phyloP scores from a whole-genome alignment of 2,888 invertebrate species.

The Tetheella fluctuosa region DNA sequence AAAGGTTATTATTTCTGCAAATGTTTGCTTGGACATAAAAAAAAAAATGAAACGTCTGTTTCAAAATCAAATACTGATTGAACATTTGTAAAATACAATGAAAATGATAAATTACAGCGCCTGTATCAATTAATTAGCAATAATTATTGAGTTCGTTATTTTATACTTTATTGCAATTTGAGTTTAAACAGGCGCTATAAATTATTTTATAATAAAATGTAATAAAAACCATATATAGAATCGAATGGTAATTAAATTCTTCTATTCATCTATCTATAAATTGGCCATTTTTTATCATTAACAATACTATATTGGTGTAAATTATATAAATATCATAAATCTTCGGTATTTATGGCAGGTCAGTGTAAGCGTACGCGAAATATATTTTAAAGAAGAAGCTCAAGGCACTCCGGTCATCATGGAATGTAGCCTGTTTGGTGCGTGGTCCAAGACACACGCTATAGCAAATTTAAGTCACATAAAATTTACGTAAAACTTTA shows the following conservation, averaged over 20 bases:
- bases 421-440: slow-evolving; percentile 45
- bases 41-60: background rate
- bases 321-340: slow-evolving; percentile 32
- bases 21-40: slow-evolving; percentile 19
- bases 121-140: background rate
- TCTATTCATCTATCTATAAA: slow-evolving; percentile 19
- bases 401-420: slow-evolving; percentile 54
- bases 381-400: slow-evolving; percentile 58
- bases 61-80: background rate
- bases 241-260: slow-evolving; percentile 4
- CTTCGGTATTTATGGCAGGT: slow-evolving; percentile 15
- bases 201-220: background rate
- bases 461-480: background rate
- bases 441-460: slow-evolving; percentile 16
- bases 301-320: slow-evolving; percentile 24
- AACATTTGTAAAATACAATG: background rate
- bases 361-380: slow-evolving; percentile 31
- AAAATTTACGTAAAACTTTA: background rate
- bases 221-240: background rate
- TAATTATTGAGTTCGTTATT: background rate
- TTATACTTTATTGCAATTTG: background rate
- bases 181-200: background rate
- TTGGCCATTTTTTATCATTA: slow-evolving; percentile 37
- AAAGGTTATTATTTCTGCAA: slow-evolving; percentile 12
- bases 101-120: background rate